These are phyloP conservation scores for Perodicticus potto DNA, from an alignment of 2,797 vertebrate genomes.

Conservation along the genomic window DNA sequence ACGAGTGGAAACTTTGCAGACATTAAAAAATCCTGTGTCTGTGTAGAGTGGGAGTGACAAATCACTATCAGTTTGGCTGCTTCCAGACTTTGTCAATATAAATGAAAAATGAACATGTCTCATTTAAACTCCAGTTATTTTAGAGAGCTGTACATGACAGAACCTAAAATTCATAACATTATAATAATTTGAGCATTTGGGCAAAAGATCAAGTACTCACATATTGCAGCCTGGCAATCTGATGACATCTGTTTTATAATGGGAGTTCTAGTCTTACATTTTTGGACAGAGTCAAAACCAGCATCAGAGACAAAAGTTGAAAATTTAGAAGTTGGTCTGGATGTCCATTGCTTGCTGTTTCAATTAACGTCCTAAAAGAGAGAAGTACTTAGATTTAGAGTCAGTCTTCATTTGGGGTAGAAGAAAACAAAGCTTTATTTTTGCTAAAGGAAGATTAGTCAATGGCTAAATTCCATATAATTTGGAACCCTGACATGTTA, in stretches of 20 bases:
- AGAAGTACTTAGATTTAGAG: background rate
- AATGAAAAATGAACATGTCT: background rate
- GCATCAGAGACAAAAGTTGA: background rate
- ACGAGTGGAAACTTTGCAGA: background rate
- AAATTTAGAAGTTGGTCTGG: background rate
- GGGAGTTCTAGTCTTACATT: background rate
- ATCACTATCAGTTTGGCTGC: background rate
- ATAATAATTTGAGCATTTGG: background rate
- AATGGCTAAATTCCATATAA: background rate
- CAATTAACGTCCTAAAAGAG: background rate
- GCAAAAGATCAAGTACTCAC: background rate
- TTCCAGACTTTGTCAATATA: background rate
- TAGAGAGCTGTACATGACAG: background rate
- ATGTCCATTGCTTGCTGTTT: background rate
- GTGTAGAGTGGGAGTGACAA: background rate
- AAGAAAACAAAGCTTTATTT: background rate
- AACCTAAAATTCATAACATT: background rate
- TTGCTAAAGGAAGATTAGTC: background rate
- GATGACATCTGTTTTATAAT: background rate
- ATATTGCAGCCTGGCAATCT: background rate
- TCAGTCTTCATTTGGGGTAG: background rate
- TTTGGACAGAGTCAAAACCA: background rate
- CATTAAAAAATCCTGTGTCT: background rate
- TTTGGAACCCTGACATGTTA: background rate
- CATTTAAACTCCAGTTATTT: background rate